phyloP scores from a whole-genome alignment of 1,140 invertebrate genomes.

The Phocides pigmalion region DNA sequence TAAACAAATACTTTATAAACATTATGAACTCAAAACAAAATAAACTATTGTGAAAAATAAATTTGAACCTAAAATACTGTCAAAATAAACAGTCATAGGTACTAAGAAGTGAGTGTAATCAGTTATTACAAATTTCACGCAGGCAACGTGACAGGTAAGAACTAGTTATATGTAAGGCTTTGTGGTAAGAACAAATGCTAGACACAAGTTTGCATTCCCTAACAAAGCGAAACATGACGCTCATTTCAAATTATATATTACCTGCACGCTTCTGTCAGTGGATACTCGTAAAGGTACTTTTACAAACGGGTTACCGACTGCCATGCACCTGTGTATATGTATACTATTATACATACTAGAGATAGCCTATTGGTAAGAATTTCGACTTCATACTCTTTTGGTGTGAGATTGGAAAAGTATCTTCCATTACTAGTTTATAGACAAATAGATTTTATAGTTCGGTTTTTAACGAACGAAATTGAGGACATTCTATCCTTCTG shows the following conservation, averaged over 20 bases:
- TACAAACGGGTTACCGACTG: slow-evolving; percentile 17
- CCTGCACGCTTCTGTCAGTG: slow-evolving; percentile 31
- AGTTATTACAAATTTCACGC: neutral
- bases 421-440: too few relatives aligned
- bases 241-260: slow-evolving; percentile 34
- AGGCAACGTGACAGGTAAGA: neutral
- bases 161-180: neutral
- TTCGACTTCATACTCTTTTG: too few relatives aligned
- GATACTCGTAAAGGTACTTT: slow-evolving; percentile 15
- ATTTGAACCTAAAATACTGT: too few relatives aligned
- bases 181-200: slow-evolving; percentile 15
- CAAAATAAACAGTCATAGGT: neutral
- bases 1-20: too few relatives aligned
- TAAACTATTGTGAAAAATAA: too few relatives aligned
- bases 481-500: too few relatives aligned
- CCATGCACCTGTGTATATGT: slow-evolving; percentile 20
- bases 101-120: neutral
- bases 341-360: too few relatives aligned
- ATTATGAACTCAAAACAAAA: too few relatives aligned
- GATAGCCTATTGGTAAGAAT: too few relatives aligned
- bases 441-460: too few relatives aligned
- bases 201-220: slow-evolving; percentile 19
- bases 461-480: too few relatives aligned
- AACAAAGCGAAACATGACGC: slow-evolving; percentile 31
- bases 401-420: too few relatives aligned